Base-by-base conservation (phyloP, 2,113 vertebrate genomes). In the Phylloscopus trochiloides region DNA sequence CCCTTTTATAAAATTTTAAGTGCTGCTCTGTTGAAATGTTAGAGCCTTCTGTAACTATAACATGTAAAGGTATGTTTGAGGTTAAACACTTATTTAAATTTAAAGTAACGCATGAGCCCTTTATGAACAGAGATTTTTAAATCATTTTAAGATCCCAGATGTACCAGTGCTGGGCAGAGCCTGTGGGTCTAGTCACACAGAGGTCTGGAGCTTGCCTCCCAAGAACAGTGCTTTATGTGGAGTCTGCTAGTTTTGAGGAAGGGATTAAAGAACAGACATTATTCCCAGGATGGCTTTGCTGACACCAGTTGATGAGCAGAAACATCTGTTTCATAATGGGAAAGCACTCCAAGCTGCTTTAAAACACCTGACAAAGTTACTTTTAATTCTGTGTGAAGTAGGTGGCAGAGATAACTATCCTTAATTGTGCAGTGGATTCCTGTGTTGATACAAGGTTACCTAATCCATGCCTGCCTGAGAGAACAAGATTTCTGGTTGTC, bases 341-440 rank as follows among this genome's bases (percentile, higher is more conserved):
- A 67, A 73, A 92, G 67, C 66, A 63, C 67, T 88, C 51, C 42
- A 58, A 94, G 63, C 75, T 93, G 71, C 92, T 90, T 79, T 93
- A 48, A 70, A 95, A 70, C 81, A 94, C 75, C 79, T 93, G 92
- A 79, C 71, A 83, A 88, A 91, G 66, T 91, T 92, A 78, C 57
- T 94, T 91, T 82, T 88, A 83, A 90, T 96, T 96, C 62, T 88
- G 3, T 40, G 54, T 70, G 78, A 90, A 92, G 88, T 83, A 77
- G 22, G 40, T 70, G 71, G 88, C 67, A 83, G 63, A 78, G 29
- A 58, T 93, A 92, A 18, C 73, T 80, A 22, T 59, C 12, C 15
- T 47, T 94, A 89, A 91, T 52, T 94, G 40, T 34, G n/a, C 32
- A 82, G 43, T 54, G 36, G 28, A 79, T 94, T 91, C 36, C n/a